phyloP scores from a whole-genome alignment of 2,113 vertebrate species.

The Perca fluviatilis region DNA sequence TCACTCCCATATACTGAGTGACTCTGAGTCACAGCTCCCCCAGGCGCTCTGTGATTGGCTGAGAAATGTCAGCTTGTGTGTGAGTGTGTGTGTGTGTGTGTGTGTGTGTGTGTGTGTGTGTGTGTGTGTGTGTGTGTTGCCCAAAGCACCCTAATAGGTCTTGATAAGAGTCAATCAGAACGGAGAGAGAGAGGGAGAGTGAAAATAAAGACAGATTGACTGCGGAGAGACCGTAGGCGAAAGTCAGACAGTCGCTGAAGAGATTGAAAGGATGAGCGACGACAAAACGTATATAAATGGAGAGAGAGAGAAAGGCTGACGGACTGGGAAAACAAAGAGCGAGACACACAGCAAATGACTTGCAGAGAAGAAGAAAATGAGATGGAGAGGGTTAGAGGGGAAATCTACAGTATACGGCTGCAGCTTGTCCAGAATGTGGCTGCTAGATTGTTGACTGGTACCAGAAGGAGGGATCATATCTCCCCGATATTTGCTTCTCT shows the following conservation, averaged over 20 bases:
- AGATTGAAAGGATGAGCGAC: conserved; percentile 5
- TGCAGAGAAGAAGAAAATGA: neutral
- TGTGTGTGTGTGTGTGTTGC: conserved; percentile 26
- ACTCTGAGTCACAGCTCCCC: conserved; percentile 39
- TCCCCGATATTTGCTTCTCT: too few relatives aligned
- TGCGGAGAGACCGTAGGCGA: conserved; percentile 35
- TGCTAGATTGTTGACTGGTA: too few relatives aligned
- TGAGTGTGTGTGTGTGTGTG: conserved; percentile 27
- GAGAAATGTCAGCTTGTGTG: conserved; percentile 1
- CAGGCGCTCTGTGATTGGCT: conserved; percentile 46
- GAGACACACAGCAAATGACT: conserved; percentile 10
- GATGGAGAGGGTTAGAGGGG: conserved; percentile 22
- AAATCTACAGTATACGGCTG: conserved; percentile 20
- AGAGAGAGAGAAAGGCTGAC: neutral
- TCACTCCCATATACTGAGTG: conserved; percentile 19
- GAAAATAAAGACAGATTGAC: conserved; percentile 65
- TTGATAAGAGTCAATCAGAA: conserved; percentile 69
- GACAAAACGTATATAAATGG: neutral
- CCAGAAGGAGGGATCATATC: too few relatives aligned
- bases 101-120: conserved; percentile 19
- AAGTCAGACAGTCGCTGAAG: conserved; percentile 22
- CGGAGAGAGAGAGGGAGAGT: neutral
- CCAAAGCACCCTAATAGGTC: conserved; percentile 52
- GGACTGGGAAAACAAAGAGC: neutral
- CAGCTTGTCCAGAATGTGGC: too few relatives aligned